Conservation (phyloP, 2,888 invertebrate genomes). For the Serripes groenlandicus region DNA sequence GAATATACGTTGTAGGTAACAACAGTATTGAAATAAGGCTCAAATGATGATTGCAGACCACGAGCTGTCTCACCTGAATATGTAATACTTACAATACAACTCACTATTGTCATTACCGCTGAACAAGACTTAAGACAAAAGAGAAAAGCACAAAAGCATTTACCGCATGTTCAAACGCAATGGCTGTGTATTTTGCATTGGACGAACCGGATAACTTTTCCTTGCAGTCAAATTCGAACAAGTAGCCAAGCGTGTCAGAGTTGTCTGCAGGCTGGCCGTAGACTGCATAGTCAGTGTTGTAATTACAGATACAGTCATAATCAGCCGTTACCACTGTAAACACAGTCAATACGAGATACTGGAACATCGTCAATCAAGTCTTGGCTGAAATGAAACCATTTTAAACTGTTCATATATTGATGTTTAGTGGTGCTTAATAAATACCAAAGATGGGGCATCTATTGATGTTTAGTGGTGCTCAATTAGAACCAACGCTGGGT, state of each 20-base stretch:
- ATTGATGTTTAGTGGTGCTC: too few species aligned
- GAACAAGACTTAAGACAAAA: not conserved
- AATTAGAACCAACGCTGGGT: too few species aligned
- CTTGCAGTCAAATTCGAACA: slow-evolving; percentile 26
- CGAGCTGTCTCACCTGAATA: too few species aligned
- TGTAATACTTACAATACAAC: not conserved
- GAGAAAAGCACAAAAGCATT: not conserved
- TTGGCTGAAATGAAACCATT: too few species aligned
- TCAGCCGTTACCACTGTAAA: slow-evolving; percentile 4
- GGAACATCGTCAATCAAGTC: not conserved
- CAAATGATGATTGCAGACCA: too few species aligned
- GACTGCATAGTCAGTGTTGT: not conserved
- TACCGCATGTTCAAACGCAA: slow-evolving; percentile 26
- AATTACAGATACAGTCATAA: slow-evolving; percentile 24
- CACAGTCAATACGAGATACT: not conserved
- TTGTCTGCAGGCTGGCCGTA: not conserved
- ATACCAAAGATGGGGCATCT: too few species aligned
- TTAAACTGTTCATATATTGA: too few species aligned
- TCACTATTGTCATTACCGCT: not conserved
- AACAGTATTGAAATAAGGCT: too few species aligned
- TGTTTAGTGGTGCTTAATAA: too few species aligned
- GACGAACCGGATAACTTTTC: slow-evolving; percentile 2
- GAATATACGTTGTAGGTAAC: too few species aligned
- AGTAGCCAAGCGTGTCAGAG: slow-evolving; percentile 3
- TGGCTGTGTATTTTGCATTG: not conserved